These are phyloP conservation scores for Cydia splendana DNA, from an alignment of 1,140 invertebrate species.

Conservation along the genomic window DNA sequence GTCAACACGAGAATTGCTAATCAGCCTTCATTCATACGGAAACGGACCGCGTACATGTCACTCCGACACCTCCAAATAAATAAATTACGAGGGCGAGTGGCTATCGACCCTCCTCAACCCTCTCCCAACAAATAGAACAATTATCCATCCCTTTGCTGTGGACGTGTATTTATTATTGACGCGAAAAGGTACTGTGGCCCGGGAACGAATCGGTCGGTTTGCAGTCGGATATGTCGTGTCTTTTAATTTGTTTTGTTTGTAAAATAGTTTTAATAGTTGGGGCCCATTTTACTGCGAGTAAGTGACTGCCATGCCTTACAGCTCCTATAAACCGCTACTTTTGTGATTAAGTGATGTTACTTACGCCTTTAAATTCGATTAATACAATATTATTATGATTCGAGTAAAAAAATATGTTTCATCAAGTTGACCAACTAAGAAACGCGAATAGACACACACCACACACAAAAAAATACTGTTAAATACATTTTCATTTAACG, in stretches of 20 bases:
- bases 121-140: conserved; percentile 60
- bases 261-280: neutral
- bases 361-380: no score
- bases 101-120: conserved; percentile 32
- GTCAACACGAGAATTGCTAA: conserved; percentile 21
- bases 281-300: no score
- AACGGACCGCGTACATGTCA: conserved; percentile 21
- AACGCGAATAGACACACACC: no score
- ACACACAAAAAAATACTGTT: no score
- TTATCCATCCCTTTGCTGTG: conserved; percentile 59
- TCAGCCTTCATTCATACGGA: conserved; percentile 28
- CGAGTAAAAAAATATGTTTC: no score
- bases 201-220: neutral
- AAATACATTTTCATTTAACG: no score
- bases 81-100: conserved; percentile 32
- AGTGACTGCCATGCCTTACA: no score
- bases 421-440: no score
- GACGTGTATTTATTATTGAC: conserved; percentile 62
- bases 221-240: neutral
- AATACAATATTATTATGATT: no score
- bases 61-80: conserved; percentile 34
- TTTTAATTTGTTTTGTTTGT: conserved; percentile 30
- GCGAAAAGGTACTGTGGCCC: conserved; percentile 37
- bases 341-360: no score
- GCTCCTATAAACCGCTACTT: no score